Percentiles rank a stretch among this genome's conserved stretches.
These are phyloP conservation scores for Xiphophorus couchianus DNA, from an alignment of 2,113 vertebrate species.

Conservation along the genomic window DNA sequence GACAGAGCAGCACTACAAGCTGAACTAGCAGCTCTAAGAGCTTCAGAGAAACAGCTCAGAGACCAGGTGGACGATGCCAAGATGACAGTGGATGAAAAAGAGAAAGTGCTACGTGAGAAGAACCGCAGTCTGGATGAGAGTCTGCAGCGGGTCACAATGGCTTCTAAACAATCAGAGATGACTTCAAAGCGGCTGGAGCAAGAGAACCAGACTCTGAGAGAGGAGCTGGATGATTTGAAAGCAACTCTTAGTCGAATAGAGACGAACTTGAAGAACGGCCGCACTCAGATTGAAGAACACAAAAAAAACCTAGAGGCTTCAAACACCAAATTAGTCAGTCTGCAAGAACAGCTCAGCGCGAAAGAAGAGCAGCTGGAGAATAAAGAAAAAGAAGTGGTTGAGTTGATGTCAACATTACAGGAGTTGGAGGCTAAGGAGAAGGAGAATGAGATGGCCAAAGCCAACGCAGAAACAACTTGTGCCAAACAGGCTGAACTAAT, in stretches of 20 bases:
- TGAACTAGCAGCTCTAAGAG: constrained; percentile 75
- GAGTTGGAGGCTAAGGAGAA: constrained; percentile 69
- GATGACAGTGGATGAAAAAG: constrained; percentile 79
- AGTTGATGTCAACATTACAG: constrained; percentile 73
- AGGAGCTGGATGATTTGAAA: constrained; percentile 80
- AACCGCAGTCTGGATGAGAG: constrained; percentile 85
- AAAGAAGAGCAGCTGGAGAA: constrained; percentile 73
- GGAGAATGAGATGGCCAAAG: constrained; percentile 74
- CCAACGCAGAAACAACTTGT: constrained; percentile 67
- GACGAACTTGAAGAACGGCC: constrained; percentile 80
- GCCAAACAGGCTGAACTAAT: constrained; percentile 71
- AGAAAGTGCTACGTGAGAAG: constrained; percentile 78
- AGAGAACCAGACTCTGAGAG: constrained; percentile 83
- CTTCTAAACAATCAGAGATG: constrained; percentile 77
- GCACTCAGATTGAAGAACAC: constrained; percentile 78
- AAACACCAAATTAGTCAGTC: constrained; percentile 77
- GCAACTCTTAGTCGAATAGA: constrained; percentile 78
- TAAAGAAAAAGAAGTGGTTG: constrained; percentile 71
- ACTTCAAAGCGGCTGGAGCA: constrained; percentile 74
- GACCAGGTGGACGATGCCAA: constrained; percentile 75
- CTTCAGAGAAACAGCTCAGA: constrained; percentile 85
- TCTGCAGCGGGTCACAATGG: constrained; percentile 79
- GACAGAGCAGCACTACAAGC: constrained; percentile 74
- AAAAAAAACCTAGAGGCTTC: constrained; percentile 81
- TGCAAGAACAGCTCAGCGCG: constrained; percentile 79